Evolutionary conservation across 2,888 invertebrate species (phyloP), one percentile per base, ranked within the genome.

Genomic region (Synergus japonicus): DNA sequence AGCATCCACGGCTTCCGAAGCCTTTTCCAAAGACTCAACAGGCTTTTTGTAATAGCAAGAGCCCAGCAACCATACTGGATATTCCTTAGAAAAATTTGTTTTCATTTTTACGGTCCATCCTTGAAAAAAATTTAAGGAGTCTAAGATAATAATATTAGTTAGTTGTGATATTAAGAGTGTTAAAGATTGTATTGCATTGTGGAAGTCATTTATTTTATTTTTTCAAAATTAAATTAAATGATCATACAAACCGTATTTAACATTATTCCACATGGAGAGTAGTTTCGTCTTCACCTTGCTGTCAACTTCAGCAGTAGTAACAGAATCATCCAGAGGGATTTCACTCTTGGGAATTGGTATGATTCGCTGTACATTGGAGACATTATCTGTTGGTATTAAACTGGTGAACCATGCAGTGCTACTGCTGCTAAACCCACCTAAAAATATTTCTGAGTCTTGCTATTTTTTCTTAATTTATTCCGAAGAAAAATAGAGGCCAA

Each of bases 191-290:
- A 49, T 63, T 46, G 10, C 9, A n/a, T 10, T 13, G 9, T 60
- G 29, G 22, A 44, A 29, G 4, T 15, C 13, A 46, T 2, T 5
- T 3, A 18, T 49, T 49, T 49, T 76, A 49, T 76, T 29, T 18
- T 13, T 18, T 12, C 15, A 44, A 9, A 58, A 18, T 58, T 73
- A 43, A 15, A 49, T 78, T 60, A 76, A 64, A 66, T 66, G n/a
- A 49, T 80, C 43, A 76, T 81, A 90, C 93, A 90, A 92, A 93
- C 96, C 97, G 93, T 97, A 97, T 93, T 97, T 97, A 81, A 98
- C 95, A 92, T 97, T 97, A 92, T 97, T 97, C 97, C 97, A 97
- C 95, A 97, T 96, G 63, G 97, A 97, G 88, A 97, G 92, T 77
- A 98, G 92, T 84, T 96, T 95, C 43, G 96, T 96, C 92, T 97